Evolutionary conservation across 2,113 vertebrate species (phyloP).

Genomic region (Brienomyrus longianalis): DNA sequence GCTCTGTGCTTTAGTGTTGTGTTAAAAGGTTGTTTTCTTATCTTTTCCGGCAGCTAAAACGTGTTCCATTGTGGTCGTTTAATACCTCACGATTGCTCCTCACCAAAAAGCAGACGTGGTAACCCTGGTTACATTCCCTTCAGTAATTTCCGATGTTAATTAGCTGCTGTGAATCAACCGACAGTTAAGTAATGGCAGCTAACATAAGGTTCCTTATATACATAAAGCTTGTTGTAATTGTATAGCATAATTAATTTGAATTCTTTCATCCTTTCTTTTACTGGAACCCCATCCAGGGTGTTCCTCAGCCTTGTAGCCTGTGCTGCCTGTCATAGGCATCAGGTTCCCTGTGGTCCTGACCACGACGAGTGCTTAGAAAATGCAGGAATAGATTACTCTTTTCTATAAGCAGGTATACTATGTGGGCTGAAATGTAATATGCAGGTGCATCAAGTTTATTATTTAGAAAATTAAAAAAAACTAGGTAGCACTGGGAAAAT

Average conservation of each 20-base stretch:
- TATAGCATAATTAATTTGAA: not conserved
- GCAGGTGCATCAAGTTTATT: not conserved
- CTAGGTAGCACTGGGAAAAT: not conserved
- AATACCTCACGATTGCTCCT: not conserved
- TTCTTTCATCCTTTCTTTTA: not conserved
- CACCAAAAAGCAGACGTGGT: not conserved
- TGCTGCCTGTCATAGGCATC: not conserved
- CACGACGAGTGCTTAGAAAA: not conserved
- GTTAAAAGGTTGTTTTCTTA: not conserved
- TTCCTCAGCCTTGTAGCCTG: not conserved
- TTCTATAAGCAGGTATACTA: not conserved
- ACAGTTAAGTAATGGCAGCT: not conserved
- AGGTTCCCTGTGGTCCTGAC: not conserved
- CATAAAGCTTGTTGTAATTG: not conserved
- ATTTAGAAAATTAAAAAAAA: not conserved
- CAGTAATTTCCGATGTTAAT: not conserved
- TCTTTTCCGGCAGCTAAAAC: not conserved
- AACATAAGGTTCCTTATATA: not conserved
- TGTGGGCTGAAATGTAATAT: not conserved
- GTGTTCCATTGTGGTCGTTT: not conserved
- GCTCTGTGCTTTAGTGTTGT: not conserved
- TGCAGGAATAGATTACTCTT: not conserved
- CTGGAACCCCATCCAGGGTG: not conserved
- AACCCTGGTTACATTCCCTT: not conserved
- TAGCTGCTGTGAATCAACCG: not conserved